Percentiles rank a stretch among this genome's conserved stretches.
Conservation (phyloP, 2,888 invertebrate genomes). For the Piscicola geometra region DNA sequence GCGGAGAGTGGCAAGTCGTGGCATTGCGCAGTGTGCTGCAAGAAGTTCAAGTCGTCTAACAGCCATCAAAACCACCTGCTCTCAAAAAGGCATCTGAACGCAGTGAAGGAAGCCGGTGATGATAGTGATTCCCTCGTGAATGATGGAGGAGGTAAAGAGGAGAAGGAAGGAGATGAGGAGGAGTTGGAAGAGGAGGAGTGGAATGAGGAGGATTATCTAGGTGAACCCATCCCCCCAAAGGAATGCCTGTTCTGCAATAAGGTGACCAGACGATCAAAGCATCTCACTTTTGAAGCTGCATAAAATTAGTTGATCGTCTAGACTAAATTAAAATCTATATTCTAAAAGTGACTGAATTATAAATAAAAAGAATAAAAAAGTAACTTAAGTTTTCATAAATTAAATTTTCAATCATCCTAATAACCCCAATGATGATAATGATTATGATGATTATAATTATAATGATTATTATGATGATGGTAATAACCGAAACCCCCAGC, state of each 20-base stretch:
- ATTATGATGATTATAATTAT: too few relatives aligned
- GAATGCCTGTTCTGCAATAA: conserved; percentile 87
- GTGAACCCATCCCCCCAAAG: conserved; percentile 51
- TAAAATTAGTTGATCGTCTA: not conserved
- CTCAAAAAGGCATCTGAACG: conserved; percentile 74
- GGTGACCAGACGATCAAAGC: too few relatives aligned
- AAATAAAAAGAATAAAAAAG: not conserved
- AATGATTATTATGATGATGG: not conserved
- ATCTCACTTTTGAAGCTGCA: not conserved
- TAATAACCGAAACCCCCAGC: not conserved
- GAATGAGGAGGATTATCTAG: conserved; percentile 21
- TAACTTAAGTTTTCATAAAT: not conserved
- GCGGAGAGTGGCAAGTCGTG: conserved; percentile 38
- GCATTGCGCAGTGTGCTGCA: conserved; percentile 65
- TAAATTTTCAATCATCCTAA: too few relatives aligned
- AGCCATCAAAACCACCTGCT: conserved; percentile 81
- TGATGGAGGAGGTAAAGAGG: not conserved
- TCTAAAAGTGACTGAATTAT: not conserved
- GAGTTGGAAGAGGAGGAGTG: conserved; percentile 23
- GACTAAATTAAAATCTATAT: not conserved
- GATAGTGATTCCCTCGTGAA: not conserved
- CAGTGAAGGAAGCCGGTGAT: not conserved
- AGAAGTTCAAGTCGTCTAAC: conserved; percentile 76
- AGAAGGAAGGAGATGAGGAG: conserved; percentile 28
- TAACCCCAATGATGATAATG: too few relatives aligned